These are phyloP conservation scores for Chrysemys picta DNA, from an alignment of 2,113 vertebrate species.

Conservation along the genomic window DNA sequence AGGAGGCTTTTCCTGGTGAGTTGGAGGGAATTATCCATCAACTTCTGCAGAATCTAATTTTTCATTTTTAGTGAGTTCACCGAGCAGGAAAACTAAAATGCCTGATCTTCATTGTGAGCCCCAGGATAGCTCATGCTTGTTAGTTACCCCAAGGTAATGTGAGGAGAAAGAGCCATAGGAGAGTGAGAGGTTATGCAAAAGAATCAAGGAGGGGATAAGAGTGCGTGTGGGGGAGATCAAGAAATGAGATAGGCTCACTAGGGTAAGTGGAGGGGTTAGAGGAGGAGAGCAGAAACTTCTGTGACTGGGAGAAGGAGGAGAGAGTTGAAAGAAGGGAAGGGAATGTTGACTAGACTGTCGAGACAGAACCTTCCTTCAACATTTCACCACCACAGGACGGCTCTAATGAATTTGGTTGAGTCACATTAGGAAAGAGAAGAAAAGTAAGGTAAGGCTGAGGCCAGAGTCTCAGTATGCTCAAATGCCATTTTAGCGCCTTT, in stretches of 20 bases:
- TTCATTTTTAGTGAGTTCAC: not conserved
- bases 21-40: not conserved
- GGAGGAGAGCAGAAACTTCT: not conserved
- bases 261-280: not conserved
- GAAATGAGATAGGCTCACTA: not conserved
- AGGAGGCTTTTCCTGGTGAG: not conserved
- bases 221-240: not conserved
- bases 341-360: not conserved
- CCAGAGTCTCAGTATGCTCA: not conserved
- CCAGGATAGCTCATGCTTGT: not conserved
- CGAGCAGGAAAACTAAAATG: not conserved
- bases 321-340: not conserved
- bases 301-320: not conserved
- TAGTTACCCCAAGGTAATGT: not conserved
- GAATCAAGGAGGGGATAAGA: not conserved
- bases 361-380: not conserved
- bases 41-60: not conserved
- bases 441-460: not conserved
- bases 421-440: not conserved
- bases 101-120: not conserved
- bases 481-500: not conserved
- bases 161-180: not conserved
- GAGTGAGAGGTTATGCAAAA: not conserved
- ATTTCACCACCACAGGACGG: not conserved
- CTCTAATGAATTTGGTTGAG: not conserved